phyloP scores from a whole-genome alignment of 2,888 invertebrate genomes.

The Nebria brevicollis region DNA sequence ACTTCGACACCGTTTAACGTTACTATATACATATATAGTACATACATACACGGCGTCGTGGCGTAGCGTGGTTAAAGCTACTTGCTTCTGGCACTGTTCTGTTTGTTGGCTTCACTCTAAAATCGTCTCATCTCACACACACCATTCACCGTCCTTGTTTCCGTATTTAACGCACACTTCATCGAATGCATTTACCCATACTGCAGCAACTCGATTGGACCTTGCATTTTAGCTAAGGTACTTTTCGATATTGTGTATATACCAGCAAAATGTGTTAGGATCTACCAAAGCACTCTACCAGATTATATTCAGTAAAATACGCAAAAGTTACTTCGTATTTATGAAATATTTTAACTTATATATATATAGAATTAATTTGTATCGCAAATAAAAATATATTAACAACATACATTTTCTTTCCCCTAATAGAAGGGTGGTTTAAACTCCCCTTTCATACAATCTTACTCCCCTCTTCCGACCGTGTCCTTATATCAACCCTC shows the following conservation, averaged over 20 bases:
- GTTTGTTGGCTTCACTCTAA: not conserved
- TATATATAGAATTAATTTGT: too few relatives aligned
- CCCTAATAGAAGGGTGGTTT: too few relatives aligned
- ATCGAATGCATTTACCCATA: not conserved
- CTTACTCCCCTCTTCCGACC: too few relatives aligned
- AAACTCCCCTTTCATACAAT: too few relatives aligned
- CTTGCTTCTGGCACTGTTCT: not conserved
- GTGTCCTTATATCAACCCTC: too few relatives aligned
- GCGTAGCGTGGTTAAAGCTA: not conserved
- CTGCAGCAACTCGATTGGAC: not conserved
- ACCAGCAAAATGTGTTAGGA: not conserved
- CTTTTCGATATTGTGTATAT: not conserved
- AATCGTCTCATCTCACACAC: not conserved
- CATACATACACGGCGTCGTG: not conserved
- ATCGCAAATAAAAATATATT: too few relatives aligned
- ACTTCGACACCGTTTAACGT: constrained; percentile 33
- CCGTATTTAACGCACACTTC: not conserved
- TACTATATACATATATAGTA: not conserved
- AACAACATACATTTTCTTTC: too few relatives aligned
- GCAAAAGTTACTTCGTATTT: too few relatives aligned
- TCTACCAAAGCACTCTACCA: not conserved
- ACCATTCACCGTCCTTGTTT: not conserved
- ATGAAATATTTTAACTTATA: too few relatives aligned
- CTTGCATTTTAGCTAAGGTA: not conserved
- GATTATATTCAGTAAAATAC: not conserved